These are phyloP conservation scores for Procavia capensis DNA, from an alignment of 2,113 vertebrate species.

Conservation along the genomic window DNA sequence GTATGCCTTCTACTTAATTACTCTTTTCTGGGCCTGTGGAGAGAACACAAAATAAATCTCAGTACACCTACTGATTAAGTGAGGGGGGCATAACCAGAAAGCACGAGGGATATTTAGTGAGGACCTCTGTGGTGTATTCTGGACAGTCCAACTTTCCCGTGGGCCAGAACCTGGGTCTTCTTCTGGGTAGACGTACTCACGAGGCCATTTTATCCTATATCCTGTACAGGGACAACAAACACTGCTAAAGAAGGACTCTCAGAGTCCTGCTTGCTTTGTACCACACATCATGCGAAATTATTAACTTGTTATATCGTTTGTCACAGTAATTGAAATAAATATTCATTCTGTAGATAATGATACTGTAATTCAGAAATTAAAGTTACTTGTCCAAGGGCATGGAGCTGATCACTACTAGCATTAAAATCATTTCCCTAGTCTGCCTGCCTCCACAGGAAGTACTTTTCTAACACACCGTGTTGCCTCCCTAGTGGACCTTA, in stretches of 20 bases:
- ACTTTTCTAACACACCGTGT: background rate
- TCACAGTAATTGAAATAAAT: background rate
- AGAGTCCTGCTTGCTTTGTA: background rate
- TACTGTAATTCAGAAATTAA: background rate
- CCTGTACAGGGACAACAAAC: background rate
- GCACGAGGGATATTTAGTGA: background rate
- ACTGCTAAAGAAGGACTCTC: background rate
- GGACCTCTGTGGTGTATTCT: background rate
- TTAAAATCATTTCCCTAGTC: background rate
- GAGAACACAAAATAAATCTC: background rate
- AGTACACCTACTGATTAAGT: background rate
- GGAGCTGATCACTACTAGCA: background rate
- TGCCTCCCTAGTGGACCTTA: background rate
- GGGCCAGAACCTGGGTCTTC: background rate
- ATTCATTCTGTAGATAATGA: conserved; percentile 4
- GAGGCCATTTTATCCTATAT: background rate
- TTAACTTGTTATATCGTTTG: background rate
- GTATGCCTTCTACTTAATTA: background rate
- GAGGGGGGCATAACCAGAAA: background rate
- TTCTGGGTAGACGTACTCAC: background rate
- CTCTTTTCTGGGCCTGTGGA: background rate
- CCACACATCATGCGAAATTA: background rate
- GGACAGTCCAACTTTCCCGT: background rate
- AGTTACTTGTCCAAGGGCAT: background rate
- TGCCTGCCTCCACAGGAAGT: background rate